phyloP scores from a whole-genome alignment of 2,797 vertebrate genomes.

The Peromyscus eremicus region DNA sequence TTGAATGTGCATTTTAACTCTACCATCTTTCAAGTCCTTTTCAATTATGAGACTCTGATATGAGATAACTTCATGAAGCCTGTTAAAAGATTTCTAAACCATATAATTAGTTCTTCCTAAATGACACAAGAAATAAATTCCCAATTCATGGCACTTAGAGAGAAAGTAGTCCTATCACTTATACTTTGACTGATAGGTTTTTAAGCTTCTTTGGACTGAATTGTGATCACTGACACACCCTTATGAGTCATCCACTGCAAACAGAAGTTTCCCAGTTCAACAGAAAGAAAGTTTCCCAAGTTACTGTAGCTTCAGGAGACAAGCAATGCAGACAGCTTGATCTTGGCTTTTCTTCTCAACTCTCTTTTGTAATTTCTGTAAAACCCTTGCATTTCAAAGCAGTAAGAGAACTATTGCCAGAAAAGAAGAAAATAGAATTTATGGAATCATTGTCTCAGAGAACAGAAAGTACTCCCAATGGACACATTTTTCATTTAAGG shows the following conservation, averaged over 20 bases:
- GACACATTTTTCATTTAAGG: constrained; percentile 35
- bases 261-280: background rate
- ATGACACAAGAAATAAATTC: background rate
- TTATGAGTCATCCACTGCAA: background rate
- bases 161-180: background rate
- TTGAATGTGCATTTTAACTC: background rate
- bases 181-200: background rate
- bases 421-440: constrained; percentile 58
- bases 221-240: background rate
- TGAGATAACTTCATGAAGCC: background rate
- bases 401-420: constrained; percentile 37
- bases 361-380: constrained; percentile 39
- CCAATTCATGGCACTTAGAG: background rate
- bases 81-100: constrained; percentile 29
- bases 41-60: constrained; percentile 17
- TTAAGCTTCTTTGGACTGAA: background rate
- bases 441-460: constrained; percentile 42
- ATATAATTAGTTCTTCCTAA: background rate
- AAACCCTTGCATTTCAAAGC: constrained; percentile 46
- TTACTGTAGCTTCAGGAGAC: background rate
- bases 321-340: background rate
- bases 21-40: constrained; percentile 2
- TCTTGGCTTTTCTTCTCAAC: constrained; percentile 24
- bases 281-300: background rate
- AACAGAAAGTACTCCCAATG: constrained; percentile 56